Conservation (phyloP, 2,797 vertebrate species). For the Linurgus olivaceus region DNA sequence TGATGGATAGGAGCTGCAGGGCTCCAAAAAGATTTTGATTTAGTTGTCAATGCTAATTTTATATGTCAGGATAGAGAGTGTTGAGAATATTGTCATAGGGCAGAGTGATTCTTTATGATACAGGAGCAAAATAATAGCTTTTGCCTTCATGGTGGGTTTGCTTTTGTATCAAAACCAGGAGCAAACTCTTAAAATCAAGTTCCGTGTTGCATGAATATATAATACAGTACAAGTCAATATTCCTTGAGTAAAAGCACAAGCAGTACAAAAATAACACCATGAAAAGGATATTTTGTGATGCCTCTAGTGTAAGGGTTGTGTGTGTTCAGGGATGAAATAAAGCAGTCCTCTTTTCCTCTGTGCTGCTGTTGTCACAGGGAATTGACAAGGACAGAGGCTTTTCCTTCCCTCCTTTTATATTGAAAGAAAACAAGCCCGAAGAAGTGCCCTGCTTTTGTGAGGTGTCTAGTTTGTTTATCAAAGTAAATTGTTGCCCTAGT, state of each 20-base stretch:
- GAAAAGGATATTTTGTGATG: background rate
- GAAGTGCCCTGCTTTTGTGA: background rate
- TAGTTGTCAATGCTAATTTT: background rate
- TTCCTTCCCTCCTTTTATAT: background rate
- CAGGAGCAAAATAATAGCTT: background rate
- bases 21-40: background rate
- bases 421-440: background rate
- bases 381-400: background rate
- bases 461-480: background rate
- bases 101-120: background rate
- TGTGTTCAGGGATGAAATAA: background rate
- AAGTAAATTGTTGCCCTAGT: background rate
- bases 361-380: background rate
- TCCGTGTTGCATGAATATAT: background rate
- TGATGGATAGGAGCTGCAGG: background rate
- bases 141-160: background rate
- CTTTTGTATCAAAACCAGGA: background rate
- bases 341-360: background rate
- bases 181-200: background rate
- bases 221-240: background rate
- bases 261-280: background rate
- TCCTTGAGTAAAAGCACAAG: background rate
- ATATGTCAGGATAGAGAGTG: background rate
- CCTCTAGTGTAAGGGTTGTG: background rate
- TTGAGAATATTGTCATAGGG: background rate